These are phyloP conservation scores for Cisticola juncidis DNA, from an alignment of 2,113 vertebrate species.

Conservation along the genomic window DNA sequence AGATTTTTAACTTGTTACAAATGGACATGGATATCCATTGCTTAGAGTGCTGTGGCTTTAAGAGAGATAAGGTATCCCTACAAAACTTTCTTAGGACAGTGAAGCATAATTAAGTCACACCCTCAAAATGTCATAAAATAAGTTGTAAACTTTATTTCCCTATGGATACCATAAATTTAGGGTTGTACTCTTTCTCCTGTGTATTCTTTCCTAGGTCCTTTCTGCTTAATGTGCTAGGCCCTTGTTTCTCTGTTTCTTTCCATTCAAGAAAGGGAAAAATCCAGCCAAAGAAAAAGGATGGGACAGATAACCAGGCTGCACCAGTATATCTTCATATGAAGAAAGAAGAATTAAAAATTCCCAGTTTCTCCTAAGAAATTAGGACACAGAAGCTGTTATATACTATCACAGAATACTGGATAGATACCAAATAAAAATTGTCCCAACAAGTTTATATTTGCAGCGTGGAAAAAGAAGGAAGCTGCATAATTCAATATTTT, in stretches of 20 bases:
- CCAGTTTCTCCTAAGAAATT: not conserved
- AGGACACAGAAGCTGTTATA: not conserved
- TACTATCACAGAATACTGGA: not conserved
- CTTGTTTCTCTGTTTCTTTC: not conserved
- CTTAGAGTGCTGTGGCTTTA: not conserved
- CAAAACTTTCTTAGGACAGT: not conserved
- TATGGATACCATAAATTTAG: not conserved
- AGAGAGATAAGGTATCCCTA: not conserved
- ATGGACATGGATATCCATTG: not conserved
- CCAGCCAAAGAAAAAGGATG: not conserved
- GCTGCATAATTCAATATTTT: slow-evolving; percentile 46
- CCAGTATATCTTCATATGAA: not conserved
- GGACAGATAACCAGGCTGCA: not conserved
- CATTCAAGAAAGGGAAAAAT: not conserved
- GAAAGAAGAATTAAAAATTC: not conserved
- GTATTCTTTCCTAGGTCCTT: not conserved
- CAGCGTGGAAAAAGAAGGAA: not conserved
- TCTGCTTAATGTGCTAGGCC: not conserved
- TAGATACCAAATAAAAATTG: not conserved
- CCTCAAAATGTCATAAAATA: not conserved
- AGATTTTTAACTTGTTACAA: not conserved
- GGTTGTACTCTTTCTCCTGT: not conserved
- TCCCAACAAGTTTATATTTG: not conserved
- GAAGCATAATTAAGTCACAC: not conserved
- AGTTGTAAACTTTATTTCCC: not conserved